Conservation (phyloP, 2,113 vertebrate species). For the Brachyhypopomus occidentalis region DNA sequence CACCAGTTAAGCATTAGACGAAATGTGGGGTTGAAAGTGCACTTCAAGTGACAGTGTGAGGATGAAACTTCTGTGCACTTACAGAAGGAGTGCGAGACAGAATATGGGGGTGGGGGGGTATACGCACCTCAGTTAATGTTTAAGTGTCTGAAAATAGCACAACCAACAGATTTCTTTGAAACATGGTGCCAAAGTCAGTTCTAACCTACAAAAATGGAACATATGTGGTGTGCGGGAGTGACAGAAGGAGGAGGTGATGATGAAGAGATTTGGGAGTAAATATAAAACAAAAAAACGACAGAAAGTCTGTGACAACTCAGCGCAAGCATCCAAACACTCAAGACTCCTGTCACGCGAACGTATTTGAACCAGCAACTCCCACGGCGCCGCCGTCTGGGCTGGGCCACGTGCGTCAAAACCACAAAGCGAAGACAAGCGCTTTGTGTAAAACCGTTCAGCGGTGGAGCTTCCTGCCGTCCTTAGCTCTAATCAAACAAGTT, state of each 20-base stretch:
- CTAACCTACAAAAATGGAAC: conserved; percentile 50
- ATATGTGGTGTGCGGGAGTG: conserved; percentile 46
- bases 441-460: background rate
- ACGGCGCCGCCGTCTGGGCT: too few species aligned
- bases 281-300: conserved; percentile 28
- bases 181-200: conserved; percentile 46
- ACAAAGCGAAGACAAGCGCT: too few species aligned
- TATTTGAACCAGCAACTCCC: background rate
- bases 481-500: conserved; percentile 7
- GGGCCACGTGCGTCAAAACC: too few species aligned
- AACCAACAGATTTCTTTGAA: conserved; percentile 48
- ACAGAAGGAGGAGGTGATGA: conserved; percentile 25
- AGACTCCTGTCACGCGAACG: background rate
- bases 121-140: conserved; percentile 33
- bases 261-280: background rate
- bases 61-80: background rate
- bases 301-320: conserved; percentile 23
- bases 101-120: background rate
- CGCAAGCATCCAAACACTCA: background rate
- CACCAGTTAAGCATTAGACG: background rate
- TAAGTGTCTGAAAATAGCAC: conserved; percentile 47
- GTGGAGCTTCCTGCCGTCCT: conserved; percentile 11
- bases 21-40: background rate
- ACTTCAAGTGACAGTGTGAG: background rate
- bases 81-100: background rate